phyloP scores from a whole-genome alignment of 2,797 vertebrate genomes.

The Danio kyathit region DNA sequence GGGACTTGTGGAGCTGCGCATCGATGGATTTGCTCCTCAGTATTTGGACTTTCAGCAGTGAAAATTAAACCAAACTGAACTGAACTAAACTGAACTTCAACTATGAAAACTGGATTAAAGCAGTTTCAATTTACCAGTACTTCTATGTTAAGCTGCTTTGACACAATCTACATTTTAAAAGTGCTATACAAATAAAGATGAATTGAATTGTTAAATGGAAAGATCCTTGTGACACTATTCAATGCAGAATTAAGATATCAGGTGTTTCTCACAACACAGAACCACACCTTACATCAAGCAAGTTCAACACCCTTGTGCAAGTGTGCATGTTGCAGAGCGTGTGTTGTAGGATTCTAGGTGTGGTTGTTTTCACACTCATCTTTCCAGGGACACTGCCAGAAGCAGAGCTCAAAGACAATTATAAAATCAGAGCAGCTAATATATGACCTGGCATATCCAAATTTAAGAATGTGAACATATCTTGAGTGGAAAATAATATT shows the following conservation, averaged over 20 bases:
- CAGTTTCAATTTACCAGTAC: no score
- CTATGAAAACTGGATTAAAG: no score
- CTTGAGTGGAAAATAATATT: conserved; percentile 33
- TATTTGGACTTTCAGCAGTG: no score
- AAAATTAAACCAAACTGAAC: no score
- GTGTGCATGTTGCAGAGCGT: background rate
- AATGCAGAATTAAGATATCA: background rate
- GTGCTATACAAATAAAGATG: no score
- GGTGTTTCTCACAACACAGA: background rate
- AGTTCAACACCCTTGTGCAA: background rate
- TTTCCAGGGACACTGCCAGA: conserved; percentile 48
- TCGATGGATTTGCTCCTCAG: no score
- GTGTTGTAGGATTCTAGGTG: conserved; percentile 3
- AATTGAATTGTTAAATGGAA: no score
- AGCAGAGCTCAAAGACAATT: conserved; percentile 38
- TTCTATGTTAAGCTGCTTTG: no score
- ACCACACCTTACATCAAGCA: no score
- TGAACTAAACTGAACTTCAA: no score
- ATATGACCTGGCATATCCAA: conserved; percentile 8
- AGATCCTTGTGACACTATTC: background rate
- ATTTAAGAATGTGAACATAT: background rate
- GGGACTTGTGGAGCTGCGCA: no score
- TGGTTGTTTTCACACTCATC: conserved; percentile 39
- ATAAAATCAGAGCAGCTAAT: conserved; percentile 30
- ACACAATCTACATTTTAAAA: no score